Base-by-base conservation (phyloP, 2,888 invertebrate species). In the Blastobasis adustella region DNA sequence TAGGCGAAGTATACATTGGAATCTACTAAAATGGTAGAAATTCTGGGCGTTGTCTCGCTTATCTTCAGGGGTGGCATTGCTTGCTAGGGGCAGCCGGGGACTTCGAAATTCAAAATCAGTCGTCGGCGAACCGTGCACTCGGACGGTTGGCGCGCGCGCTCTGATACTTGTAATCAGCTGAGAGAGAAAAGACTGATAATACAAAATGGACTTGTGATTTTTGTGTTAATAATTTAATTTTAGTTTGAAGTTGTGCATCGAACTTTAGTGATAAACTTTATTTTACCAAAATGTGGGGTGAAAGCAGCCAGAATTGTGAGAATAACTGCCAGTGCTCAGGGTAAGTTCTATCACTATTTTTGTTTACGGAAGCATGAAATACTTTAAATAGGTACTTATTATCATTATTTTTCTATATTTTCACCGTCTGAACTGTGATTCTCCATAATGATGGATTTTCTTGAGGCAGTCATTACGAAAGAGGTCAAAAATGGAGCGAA, bases 301-400 rank as follows among this genome's bases (percentile, higher is more conserved):
- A 76, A 55, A 80, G 69, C 68, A 83, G 83, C 58, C 71, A 79
- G 54, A 71, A 75, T 47, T 87, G 87, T 65, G 87, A 87, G 56
- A 66, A 58, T 1, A 79, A 86, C 69, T 87, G 87, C 69, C 85
- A 87, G 57, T 87, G 87, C 52, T 82, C 85, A 23, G 85, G 85
- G 87, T 87, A 58, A 76, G 85, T 76, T 58, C 5, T 42, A 37
- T 49, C 46, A 48, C 46, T 49, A 37, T 45, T 59, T 54, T 54
- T 52, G 23, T 23, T 23, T 23, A 23, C 23, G 23, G 23, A 23
- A 23, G 23, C 23, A 23, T 23, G 23, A 23, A 23, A 23, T 23
- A 23, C 23, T 23, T 23, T 23, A 23, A 23, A 23, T 23, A 23
- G n/a, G n/a, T n/a, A n/a, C n/a, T 3, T 3, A 23, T 23, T 23